Conservation (phyloP, 1,140 invertebrate species). For the Mizuhopecten yessoensis region DNA sequence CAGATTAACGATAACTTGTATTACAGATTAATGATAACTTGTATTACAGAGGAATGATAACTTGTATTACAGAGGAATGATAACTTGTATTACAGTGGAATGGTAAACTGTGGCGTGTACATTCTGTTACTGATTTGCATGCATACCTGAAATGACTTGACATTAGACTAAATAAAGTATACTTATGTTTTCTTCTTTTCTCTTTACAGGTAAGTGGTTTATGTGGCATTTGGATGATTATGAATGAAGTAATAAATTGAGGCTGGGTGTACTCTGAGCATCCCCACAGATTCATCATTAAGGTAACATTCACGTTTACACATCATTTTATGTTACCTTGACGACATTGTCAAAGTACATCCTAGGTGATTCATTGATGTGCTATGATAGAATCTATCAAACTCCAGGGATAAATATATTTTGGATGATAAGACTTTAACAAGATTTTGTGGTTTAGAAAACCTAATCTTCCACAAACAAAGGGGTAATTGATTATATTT, state of each 20-base stretch:
- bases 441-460: too few relatives aligned
- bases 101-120: too few relatives aligned
- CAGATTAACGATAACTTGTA: too few relatives aligned
- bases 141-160: too few relatives aligned
- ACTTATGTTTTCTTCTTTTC: neutral
- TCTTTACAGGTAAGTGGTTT: constrained; percentile 9
- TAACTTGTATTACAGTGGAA: too few relatives aligned
- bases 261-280: too few relatives aligned
- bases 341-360: neutral
- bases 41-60: too few relatives aligned
- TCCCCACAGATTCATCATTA: neutral
- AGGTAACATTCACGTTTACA: neutral
- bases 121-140: too few relatives aligned
- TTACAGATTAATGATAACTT: too few relatives aligned
- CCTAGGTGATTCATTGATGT: neutral
- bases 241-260: neutral
- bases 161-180: neutral
- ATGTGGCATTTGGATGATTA: neutral
- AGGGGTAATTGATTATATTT: neutral
- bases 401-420: neutral
- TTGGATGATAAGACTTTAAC: too few relatives aligned
- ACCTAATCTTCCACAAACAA: too few relatives aligned
- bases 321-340: neutral
- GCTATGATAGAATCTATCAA: neutral
- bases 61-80: neutral